A percentile compares a stretch with the other conserved stretches of the same genome.
These are phyloP conservation scores for Sparus aurata DNA, from an alignment of 2,797 vertebrate species.

Conservation along the genomic window DNA sequence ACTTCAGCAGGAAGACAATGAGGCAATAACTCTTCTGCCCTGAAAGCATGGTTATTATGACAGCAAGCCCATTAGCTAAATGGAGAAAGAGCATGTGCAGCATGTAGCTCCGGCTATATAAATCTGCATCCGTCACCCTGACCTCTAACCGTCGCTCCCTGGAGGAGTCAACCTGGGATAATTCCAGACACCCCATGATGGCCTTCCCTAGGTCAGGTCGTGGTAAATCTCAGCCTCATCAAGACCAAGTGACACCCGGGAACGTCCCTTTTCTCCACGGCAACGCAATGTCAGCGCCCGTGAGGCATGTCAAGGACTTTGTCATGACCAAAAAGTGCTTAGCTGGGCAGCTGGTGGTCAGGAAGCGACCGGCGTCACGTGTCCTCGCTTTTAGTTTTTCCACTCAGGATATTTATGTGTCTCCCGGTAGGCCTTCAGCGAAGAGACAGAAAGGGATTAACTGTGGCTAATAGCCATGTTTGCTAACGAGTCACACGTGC, in stretches of 20 bases:
- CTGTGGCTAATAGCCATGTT: conserved; percentile 71
- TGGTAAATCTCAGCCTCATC: conserved; percentile 79
- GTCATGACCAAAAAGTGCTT: conserved; percentile 59
- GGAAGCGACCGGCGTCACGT: conserved; percentile 46
- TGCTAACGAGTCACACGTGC: conserved; percentile 74
- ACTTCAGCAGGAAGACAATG: conserved; percentile 66
- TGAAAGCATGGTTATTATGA: conserved; percentile 87
- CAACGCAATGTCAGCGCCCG: conserved; percentile 30
- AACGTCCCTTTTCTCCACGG: conserved; percentile 34
- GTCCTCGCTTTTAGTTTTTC: conserved; percentile 45
- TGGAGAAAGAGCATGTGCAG: conserved; percentile 82
- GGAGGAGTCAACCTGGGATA: conserved; percentile 64
- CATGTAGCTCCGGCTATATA: conserved; percentile 61
- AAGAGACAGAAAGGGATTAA: conserved; percentile 53
- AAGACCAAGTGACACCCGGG: conserved; percentile 58
- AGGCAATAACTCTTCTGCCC: conserved; percentile 69
- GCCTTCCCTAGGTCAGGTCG: conserved; percentile 69
- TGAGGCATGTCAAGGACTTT: conserved; percentile 61
- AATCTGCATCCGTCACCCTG: conserved; percentile 74
- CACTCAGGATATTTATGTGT: conserved; percentile 59
- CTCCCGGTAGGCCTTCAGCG: conserved; percentile 35
- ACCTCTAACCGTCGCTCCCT: conserved; percentile 60
- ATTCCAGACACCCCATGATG: conserved; percentile 64
- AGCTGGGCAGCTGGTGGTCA: conserved; percentile 52
- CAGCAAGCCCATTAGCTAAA: conserved; percentile 92